Evolutionary conservation across 2,113 vertebrate species (phyloP).

Genomic region (Megaceryle torquata): DNA sequence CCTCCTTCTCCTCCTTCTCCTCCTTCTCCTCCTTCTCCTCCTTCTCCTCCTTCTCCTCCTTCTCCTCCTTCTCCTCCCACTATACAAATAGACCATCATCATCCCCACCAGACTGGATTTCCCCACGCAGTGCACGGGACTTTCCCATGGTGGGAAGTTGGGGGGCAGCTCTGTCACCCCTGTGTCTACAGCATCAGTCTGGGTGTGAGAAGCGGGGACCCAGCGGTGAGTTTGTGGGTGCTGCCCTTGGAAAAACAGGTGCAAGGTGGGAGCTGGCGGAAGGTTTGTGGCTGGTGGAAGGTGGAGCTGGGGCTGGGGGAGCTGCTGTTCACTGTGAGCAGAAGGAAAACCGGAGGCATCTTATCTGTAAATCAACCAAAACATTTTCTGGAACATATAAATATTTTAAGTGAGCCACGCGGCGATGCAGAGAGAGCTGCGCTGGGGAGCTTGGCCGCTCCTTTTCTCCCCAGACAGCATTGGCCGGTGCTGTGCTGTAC

Average conservation of each 20-base stretch:
- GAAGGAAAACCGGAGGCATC: neutral
- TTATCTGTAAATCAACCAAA: neutral
- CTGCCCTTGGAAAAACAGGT: neutral
- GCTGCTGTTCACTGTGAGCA: neutral
- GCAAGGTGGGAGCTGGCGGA: neutral
- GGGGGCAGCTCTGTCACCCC: neutral
- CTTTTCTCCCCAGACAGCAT: rapidly evolving
- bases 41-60: too few relatives aligned
- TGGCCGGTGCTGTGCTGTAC: neutral
- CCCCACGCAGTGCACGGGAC: neutral
- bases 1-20: too few relatives aligned
- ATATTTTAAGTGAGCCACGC: neutral
- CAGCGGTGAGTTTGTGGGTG: neutral
- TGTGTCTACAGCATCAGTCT: rapidly evolving
- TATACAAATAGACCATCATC: neutral
- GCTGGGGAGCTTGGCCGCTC: neutral
- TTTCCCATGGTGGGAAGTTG: neutral
- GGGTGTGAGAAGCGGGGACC: neutral
- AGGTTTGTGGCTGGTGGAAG: too few relatives aligned
- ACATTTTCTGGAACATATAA: neutral
- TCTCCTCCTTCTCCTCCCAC: neutral
- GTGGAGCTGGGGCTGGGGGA: neutral
- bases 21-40: too few relatives aligned
- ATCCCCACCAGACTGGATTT: rapidly evolving
- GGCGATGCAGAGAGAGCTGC: rapidly evolving